A percentile compares a stretch with the other conserved stretches of the same genome.
Evolutionary conservation across 92 coral and sea anemone species (phyloP).

Genomic region (Blastomussa wellsi): DNA sequence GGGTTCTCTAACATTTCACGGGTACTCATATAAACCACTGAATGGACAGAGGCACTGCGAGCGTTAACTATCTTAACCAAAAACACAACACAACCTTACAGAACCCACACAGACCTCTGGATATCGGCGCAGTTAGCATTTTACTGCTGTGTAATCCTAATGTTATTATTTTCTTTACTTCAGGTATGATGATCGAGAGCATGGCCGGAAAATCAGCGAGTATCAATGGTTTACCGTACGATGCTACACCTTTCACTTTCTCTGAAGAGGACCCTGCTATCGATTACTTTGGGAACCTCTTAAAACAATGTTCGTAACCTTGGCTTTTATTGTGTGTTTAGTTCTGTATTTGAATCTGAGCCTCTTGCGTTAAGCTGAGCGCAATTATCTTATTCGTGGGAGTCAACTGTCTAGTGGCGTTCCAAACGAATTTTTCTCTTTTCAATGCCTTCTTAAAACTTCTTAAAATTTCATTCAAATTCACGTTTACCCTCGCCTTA

Average conservation of each 20-base stretch:
- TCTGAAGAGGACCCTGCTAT: constrained; percentile 95
- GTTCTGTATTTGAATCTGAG: too few species aligned
- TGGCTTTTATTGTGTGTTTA: background rate
- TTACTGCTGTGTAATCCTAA: background rate
- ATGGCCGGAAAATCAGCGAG: constrained; percentile 98
- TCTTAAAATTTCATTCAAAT: too few species aligned
- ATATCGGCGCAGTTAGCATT: background rate
- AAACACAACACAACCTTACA: background rate
- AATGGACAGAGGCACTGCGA: background rate
- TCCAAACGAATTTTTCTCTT: too few species aligned
- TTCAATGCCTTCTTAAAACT: too few species aligned
- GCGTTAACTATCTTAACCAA: background rate
- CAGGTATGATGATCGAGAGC: constrained; percentile 99
- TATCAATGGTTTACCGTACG: constrained; percentile 86
- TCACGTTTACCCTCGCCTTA: too few species aligned
- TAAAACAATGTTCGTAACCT: constrained; percentile 68
- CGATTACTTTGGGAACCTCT: constrained; percentile 88
- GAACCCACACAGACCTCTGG: background rate
- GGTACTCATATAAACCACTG: too few species aligned
- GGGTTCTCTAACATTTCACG: too few species aligned
- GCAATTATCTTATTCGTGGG: too few species aligned
- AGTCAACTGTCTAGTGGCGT: too few species aligned
- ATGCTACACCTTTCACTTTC: constrained; percentile 96
- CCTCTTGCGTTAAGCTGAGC: too few species aligned
- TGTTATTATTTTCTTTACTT: background rate